phyloP scores from a whole-genome alignment of 1,140 invertebrate species.

The Gonioctena quinquepunctata region DNA sequence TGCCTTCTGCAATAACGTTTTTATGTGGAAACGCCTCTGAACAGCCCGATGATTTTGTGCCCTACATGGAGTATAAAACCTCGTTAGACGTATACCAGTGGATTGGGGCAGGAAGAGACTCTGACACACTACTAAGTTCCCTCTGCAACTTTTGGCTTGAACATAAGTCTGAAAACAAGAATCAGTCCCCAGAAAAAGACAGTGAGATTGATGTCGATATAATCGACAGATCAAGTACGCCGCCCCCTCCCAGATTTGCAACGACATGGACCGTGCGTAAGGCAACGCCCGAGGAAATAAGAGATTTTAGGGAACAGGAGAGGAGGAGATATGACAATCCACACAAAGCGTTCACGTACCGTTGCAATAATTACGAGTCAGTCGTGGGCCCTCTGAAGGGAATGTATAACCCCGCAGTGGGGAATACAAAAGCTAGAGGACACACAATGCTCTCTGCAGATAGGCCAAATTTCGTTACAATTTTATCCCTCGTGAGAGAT shows the following conservation, averaged over 20 bases:
- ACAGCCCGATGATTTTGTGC: conserved; percentile 87
- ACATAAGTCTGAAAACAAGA: conserved; percentile 58
- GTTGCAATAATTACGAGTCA: conserved; percentile 79
- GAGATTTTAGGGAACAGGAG: conserved; percentile 77
- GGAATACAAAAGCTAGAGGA: conserved; percentile 68
- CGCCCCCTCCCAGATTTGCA: conserved; percentile 59
- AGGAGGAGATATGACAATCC: conserved; percentile 73
- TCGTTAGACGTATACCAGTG: conserved; percentile 79
- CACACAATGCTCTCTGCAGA: conserved; percentile 82
- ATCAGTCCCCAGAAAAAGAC: conserved; percentile 42
- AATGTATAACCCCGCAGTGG: conserved; percentile 69
- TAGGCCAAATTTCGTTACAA: conserved; percentile 89
- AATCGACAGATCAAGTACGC: conserved; percentile 44
- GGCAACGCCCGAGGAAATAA: conserved; percentile 76
- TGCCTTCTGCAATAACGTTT: conserved; percentile 83
- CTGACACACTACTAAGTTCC: conserved; percentile 75
- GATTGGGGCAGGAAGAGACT: conserved; percentile 93
- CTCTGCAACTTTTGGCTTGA: conserved; percentile 79
- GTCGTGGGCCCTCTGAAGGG: conserved; percentile 90
- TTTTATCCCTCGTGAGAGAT: conserved; percentile 87
- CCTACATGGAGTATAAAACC: conserved; percentile 89
- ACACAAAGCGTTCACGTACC: conserved; percentile 80
- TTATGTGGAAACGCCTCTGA: conserved; percentile 83
- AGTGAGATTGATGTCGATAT: conserved; percentile 52
- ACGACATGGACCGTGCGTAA: conserved; percentile 81